phyloP scores from a whole-genome alignment of 1,140 invertebrate genomes.

The Arctopsyche grandis region DNA sequence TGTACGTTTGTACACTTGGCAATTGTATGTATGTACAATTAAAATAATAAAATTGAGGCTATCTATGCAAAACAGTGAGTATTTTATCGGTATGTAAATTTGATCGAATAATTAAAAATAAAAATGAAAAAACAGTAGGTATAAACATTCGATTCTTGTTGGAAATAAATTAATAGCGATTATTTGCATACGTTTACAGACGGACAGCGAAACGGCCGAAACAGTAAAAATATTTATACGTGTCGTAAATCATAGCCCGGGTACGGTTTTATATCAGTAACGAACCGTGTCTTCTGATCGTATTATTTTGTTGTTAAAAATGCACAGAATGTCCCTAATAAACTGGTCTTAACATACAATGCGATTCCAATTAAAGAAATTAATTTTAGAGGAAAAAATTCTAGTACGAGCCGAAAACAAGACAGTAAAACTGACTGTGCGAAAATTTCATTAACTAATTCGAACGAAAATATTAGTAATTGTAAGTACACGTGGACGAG shows the following conservation, averaged over 20 bases:
- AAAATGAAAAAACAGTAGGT: no score
- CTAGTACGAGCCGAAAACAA: no score
- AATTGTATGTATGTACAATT: constrained; percentile 34
- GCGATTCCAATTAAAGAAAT: no score
- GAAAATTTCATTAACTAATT: no score
- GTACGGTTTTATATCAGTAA: constrained; percentile 17
- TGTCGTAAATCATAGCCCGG: constrained; percentile 5
- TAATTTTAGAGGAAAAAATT: no score
- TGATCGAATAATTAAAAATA: no score
- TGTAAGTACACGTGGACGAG: no score
- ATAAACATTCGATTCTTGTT: background rate
- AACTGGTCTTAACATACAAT: no score
- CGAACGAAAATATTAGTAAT: no score
- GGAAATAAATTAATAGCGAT: constrained; percentile 11
- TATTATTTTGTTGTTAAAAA: constrained; percentile 14
- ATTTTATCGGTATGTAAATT: no score
- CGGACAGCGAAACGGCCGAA: background rate
- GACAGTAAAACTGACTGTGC: no score
- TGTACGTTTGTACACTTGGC: no score
- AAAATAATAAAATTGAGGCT: constrained; percentile 50
- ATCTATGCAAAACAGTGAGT: background rate
- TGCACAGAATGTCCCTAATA: background rate
- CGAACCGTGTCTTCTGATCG: constrained; percentile 12
- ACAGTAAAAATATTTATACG: constrained; percentile 25
- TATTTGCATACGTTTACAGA: constrained; percentile 20